Evolutionary conservation across 2,113 vertebrate species (phyloP).

Genomic region (Porphyrio hochstetteri): DNA sequence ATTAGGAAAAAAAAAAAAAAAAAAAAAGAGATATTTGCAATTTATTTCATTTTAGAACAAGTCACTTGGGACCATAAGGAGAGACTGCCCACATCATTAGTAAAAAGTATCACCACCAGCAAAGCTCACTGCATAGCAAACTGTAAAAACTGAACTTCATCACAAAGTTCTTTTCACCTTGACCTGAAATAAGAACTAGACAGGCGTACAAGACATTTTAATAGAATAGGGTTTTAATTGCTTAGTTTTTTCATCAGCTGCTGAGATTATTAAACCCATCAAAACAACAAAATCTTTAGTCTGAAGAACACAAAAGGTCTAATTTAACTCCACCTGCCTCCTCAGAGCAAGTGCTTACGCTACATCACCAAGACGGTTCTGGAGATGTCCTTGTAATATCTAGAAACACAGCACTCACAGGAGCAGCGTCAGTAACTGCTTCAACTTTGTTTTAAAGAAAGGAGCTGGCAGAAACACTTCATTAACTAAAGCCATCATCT

Average conservation of each 20-base stretch:
- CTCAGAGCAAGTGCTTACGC: neutral
- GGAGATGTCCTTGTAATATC: neutral
- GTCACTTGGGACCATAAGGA: neutral
- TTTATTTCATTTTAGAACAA: neutral
- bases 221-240: slow-evolving; percentile 13
- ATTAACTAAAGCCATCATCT: neutral
- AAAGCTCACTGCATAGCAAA: neutral
- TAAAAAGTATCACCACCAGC: neutral
- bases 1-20: neutral
- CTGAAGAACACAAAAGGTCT: neutral
- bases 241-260: neutral
- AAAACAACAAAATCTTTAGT: slow-evolving; percentile 1
- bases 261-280: neutral
- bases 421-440: neutral
- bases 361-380: neutral
- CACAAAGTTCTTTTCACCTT: neutral
- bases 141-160: neutral
- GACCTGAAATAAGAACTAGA: neutral
- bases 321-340: neutral
- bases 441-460: neutral
- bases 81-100: neutral
- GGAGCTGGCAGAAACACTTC: neutral
- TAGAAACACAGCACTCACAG: neutral
- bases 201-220: neutral
- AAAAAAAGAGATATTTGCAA: neutral